Conservation (phyloP, 1,140 invertebrate genomes). For the Pissodes strobi region DNA sequence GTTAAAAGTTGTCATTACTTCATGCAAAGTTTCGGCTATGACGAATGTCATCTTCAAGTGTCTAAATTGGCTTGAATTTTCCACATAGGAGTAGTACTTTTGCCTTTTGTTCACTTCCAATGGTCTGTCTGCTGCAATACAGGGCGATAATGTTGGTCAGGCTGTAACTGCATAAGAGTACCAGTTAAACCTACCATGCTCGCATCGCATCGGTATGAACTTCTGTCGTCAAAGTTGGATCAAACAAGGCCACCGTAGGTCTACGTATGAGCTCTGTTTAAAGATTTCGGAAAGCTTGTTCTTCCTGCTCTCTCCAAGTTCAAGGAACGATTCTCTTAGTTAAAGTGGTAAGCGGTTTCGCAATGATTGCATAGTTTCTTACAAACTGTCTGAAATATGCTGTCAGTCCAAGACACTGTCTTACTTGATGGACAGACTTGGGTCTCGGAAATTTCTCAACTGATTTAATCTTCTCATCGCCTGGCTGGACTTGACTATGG, state of each 20-base stretch:
- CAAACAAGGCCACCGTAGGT: constrained; percentile 31
- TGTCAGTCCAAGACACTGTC: constrained; percentile 30
- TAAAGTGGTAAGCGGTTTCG: constrained; percentile 9
- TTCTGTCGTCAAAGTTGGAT: constrained; percentile 28
- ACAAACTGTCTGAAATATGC: constrained; percentile 28
- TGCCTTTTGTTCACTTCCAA: constrained; percentile 32
- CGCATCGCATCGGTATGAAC: constrained; percentile 32
- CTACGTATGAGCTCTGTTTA: constrained; percentile 16
- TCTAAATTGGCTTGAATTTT: no score
- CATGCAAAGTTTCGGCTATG: no score
- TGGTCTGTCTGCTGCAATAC: constrained; percentile 17
- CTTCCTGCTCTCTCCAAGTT: background rate
- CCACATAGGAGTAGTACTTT: constrained; percentile 53
- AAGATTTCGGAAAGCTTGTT: constrained; percentile 14
- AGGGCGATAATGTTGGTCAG: constrained; percentile 7
- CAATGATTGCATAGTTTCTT: constrained; percentile 14
- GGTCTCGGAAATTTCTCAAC: constrained; percentile 1
- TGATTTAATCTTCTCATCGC: no score
- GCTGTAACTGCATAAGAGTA: constrained; percentile 15
- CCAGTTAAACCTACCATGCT: constrained; percentile 22
- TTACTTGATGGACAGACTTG: constrained; percentile 6
- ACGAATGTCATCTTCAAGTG: no score
- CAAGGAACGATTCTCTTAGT: background rate
- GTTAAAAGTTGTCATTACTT: no score
- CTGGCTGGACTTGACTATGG: no score